Evolutionary conservation across 1,140 invertebrate species (phyloP).

Genomic region (Diachasma alloeum): DNA sequence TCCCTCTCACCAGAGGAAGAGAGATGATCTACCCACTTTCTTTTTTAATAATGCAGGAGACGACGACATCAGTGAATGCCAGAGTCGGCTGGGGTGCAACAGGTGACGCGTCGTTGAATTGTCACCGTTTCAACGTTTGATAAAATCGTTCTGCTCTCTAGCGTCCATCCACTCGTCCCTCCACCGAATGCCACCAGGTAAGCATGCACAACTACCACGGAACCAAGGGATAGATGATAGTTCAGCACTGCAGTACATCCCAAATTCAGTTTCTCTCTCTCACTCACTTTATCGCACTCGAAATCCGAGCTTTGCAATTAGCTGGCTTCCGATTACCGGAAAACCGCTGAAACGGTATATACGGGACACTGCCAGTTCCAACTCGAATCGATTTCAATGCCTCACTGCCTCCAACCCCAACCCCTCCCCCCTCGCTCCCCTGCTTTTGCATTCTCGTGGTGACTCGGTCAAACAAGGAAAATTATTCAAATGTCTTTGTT

Average conservation of each 20-base stretch:
- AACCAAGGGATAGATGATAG: not conserved
- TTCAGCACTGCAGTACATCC: not conserved
- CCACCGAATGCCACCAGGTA: not conserved
- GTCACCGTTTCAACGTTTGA: constrained; percentile 44
- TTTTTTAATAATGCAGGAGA: constrained; percentile 16
- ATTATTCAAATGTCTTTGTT: no score
- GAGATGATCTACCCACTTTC: not conserved
- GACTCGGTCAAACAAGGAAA: not conserved
- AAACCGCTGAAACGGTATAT: not conserved
- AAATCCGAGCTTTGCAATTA: not conserved
- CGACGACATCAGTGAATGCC: not conserved
- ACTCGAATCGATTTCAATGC: not conserved
- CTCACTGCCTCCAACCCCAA: not conserved
- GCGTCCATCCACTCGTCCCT: not conserved
- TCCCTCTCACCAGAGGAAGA: not conserved
- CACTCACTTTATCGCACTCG: not conserved
- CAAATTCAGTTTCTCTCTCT: constrained; percentile 30
- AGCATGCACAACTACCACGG: not conserved
- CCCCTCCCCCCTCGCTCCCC: not conserved
- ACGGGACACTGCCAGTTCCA: not conserved
- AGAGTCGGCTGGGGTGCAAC: constrained; percentile 36
- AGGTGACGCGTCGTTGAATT: constrained; percentile 47
- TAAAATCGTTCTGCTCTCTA: constrained; percentile 34
- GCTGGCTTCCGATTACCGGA: not conserved
- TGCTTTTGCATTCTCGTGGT: not conserved